A percentile compares a stretch with the other conserved stretches of the same genome.
Conservation (phyloP, 2,888 invertebrate species). For the Drosophila formosana region DNA sequence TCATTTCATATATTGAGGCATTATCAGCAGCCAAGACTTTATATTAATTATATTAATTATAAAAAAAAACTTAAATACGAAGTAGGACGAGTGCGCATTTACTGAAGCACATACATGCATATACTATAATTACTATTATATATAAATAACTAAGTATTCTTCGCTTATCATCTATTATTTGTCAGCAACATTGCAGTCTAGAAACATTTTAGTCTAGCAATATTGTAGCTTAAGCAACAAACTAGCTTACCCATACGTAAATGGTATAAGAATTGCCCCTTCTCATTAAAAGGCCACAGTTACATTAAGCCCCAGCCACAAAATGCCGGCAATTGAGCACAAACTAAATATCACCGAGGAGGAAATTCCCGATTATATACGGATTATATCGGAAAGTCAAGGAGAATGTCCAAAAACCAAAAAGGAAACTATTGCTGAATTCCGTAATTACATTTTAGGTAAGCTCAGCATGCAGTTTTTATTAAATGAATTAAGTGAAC, state of each 20-base stretch:
- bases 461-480: slow-evolving; percentile 38
- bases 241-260: not conserved
- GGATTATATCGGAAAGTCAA: slow-evolving; percentile 88
- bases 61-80: no score
- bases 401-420: slow-evolving; percentile 90
- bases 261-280: not conserved
- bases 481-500: not conserved
- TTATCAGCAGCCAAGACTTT: no score
- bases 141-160: not conserved
- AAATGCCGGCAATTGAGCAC: slow-evolving; percentile 80
- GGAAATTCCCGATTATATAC: slow-evolving; percentile 89
- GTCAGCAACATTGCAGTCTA: not conserved
- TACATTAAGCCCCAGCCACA: slow-evolving; percentile 16
- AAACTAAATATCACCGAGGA: slow-evolving; percentile 88
- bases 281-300: slow-evolving; percentile 2
- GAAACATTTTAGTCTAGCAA: slow-evolving; percentile 16
- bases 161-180: not conserved
- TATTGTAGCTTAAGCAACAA: slow-evolving; percentile 9
- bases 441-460: slow-evolving; percentile 92
- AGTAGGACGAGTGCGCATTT: not conserved
- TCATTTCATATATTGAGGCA: no score
- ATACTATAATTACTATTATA: not conserved
- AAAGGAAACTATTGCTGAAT: slow-evolving; percentile 89
- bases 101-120: not conserved
- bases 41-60: no score